phyloP scores from a whole-genome alignment of 2,888 invertebrate species.

The Tolmerus cingulatus region DNA sequence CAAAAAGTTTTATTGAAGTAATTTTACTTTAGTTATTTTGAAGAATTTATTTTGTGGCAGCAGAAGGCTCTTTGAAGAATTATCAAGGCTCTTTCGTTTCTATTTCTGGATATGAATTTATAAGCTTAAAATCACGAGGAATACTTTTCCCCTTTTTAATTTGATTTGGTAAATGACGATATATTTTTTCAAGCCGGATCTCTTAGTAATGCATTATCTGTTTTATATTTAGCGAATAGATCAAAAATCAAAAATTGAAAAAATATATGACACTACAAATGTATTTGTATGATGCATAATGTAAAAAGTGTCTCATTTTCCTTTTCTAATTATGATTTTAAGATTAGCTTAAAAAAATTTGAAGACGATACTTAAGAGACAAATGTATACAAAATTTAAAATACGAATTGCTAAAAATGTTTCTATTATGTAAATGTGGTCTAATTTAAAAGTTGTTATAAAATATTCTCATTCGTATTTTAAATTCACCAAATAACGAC shows the following conservation, averaged over 20 bases:
- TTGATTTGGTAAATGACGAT: not conserved
- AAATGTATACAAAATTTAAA: too few species aligned
- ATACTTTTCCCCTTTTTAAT: not conserved
- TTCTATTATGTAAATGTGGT: not conserved
- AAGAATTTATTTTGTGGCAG: not conserved
- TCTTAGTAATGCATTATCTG: not conserved
- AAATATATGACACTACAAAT: too few species aligned
- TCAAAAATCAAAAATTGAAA: not conserved
- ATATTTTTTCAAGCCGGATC: not conserved
- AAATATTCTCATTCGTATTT: not conserved
- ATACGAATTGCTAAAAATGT: too few species aligned
- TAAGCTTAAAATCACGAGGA: not conserved
- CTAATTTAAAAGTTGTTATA: not conserved
- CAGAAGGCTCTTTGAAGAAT: not conserved
- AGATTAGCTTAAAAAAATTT: too few species aligned
- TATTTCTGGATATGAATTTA: not conserved
- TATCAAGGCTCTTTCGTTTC: not conserved
- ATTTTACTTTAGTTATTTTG: not conserved
- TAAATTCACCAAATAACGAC: not conserved
- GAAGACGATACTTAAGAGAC: too few species aligned
- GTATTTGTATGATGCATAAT: too few species aligned
- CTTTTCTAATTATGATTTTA: too few species aligned
- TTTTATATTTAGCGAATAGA: not conserved
- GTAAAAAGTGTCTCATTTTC: too few species aligned
- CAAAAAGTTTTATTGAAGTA: not conserved